These are phyloP conservation scores for Chrysolina americana DNA, from an alignment of 2,888 invertebrate species.

Conservation along the genomic window DNA sequence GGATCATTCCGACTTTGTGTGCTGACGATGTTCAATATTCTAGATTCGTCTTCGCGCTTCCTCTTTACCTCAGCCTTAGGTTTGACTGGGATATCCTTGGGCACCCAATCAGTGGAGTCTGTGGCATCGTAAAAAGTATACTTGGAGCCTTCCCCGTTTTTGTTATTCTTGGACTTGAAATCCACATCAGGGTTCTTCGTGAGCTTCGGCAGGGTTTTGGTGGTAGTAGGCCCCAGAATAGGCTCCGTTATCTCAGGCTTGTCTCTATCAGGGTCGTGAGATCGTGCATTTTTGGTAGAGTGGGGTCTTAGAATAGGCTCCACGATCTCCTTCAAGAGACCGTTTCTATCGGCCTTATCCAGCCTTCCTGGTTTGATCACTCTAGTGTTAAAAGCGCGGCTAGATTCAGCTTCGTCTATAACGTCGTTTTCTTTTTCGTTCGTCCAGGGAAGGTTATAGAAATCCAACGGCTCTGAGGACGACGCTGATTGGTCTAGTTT, in stretches of 20 bases:
- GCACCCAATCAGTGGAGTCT: slow-evolving; percentile 60
- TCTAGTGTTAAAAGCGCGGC: slow-evolving; percentile 73
- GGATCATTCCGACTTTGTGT: slow-evolving; percentile 56
- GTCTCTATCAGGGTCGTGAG: slow-evolving; percentile 68
- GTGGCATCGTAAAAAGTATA: slow-evolving; percentile 55
- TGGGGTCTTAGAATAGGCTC: slow-evolving; percentile 81
- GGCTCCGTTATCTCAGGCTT: slow-evolving; percentile 78
- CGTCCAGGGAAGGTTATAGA: slow-evolving; percentile 70
- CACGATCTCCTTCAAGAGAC: slow-evolving; percentile 74
- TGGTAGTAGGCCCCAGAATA: slow-evolving; percentile 70
- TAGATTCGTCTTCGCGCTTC: slow-evolving; percentile 65
- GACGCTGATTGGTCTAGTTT: slow-evolving; percentile 41
- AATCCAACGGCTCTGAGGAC: slow-evolving; percentile 69
- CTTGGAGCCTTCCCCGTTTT: slow-evolving; percentile 59
- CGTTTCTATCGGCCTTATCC: slow-evolving; percentile 38
- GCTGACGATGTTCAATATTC: slow-evolving; percentile 38
- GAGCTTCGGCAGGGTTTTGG: slow-evolving; percentile 32
- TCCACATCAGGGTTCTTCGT: slow-evolving; percentile 14
- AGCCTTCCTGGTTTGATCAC: slow-evolving; percentile 52
- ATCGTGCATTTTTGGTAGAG: slow-evolving; percentile 72
- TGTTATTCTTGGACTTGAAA: background rate
- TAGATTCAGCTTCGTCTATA: slow-evolving; percentile 70
- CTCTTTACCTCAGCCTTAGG: slow-evolving; percentile 58
- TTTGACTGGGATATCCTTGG: slow-evolving; percentile 45
- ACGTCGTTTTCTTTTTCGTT: slow-evolving; percentile 68